Percentiles rank a stretch among this genome's conserved stretches.
phyloP scores from a whole-genome alignment of 2,888 invertebrate species.

The Monopis laevigella region DNA sequence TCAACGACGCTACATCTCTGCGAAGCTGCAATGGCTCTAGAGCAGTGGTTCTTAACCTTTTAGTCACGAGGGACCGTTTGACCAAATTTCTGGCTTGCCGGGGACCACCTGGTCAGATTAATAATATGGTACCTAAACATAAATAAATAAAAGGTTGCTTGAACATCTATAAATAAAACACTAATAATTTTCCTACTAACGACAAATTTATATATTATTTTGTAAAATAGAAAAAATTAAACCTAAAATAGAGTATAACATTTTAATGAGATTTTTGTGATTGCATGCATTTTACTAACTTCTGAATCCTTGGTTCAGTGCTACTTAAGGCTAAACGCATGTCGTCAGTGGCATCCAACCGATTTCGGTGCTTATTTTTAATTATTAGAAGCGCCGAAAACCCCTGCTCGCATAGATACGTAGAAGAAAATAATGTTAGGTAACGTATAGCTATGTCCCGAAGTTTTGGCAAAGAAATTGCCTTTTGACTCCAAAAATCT shows the following conservation, averaged over 20 bases:
- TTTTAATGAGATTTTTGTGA: conserved; percentile 17
- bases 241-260: neutral
- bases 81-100: no score
- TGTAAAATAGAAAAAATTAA: neutral
- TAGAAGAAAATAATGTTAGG: conserved; percentile 22
- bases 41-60: no score
- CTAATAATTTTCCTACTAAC: no score
- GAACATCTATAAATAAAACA: no score
- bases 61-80: no score
- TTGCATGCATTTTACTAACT: conserved; percentile 19
- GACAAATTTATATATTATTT: neutral
- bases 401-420: conserved; percentile 21
- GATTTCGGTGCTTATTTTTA: conserved; percentile 20
- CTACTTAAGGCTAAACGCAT: conserved; percentile 18
- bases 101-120: no score
- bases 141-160: no score
- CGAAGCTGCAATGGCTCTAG: no score
- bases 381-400: conserved; percentile 20
- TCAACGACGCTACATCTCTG: no score
- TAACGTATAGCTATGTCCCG: conserved; percentile 19
- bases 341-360: conserved; percentile 17
- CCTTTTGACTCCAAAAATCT: conserved; percentile 20
- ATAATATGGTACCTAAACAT: no score
- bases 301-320: conserved; percentile 18
- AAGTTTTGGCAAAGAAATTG: conserved; percentile 20